A percentile compares a stretch with the other conserved stretches of the same genome.
Conservation (phyloP, 2,888 invertebrate species). For the Heliconius ethilla region DNA sequence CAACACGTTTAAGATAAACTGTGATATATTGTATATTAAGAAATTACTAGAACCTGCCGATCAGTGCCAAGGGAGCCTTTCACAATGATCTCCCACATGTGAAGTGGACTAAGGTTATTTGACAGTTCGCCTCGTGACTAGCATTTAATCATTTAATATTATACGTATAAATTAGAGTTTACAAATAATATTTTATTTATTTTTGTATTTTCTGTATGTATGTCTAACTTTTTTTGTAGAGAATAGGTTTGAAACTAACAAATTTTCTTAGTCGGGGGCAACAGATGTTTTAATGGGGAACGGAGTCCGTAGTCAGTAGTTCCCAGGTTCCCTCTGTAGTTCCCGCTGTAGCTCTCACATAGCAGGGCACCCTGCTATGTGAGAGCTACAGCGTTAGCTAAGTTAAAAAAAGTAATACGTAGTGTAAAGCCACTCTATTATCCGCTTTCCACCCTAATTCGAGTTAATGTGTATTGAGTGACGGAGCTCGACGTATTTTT, state of each 20-base stretch:
- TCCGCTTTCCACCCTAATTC: not conserved
- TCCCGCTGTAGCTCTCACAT: too few relatives aligned
- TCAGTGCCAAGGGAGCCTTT: constrained; percentile 43
- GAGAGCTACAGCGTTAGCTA: not conserved
- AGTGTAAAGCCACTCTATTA: too few relatives aligned
- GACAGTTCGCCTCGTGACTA: constrained; percentile 36
- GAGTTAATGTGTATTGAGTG: too few relatives aligned
- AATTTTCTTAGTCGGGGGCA: too few relatives aligned
- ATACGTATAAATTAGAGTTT: not conserved
- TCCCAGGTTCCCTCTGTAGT: not conserved
- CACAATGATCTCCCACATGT: constrained; percentile 41
- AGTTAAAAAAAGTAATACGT: not conserved
- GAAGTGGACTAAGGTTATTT: constrained; percentile 47
- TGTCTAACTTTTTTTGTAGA: too few relatives aligned
- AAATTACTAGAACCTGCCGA: constrained; percentile 24
- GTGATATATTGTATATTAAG: constrained; percentile 1
- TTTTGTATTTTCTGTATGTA: not conserved
- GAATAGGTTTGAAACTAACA: too few relatives aligned
- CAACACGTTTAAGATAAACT: not conserved
- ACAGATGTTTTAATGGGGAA: not conserved
- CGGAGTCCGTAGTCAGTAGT: not conserved
- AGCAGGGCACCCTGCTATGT: not conserved
- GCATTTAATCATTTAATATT: constrained; percentile 16
- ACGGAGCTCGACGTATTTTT: too few relatives aligned
- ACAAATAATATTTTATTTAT: not conserved